A percentile compares a stretch with the other conserved stretches of the same genome.
Evolutionary conservation across 1,140 invertebrate species (phyloP).

Genomic region (Zaprionus africanus): DNA sequence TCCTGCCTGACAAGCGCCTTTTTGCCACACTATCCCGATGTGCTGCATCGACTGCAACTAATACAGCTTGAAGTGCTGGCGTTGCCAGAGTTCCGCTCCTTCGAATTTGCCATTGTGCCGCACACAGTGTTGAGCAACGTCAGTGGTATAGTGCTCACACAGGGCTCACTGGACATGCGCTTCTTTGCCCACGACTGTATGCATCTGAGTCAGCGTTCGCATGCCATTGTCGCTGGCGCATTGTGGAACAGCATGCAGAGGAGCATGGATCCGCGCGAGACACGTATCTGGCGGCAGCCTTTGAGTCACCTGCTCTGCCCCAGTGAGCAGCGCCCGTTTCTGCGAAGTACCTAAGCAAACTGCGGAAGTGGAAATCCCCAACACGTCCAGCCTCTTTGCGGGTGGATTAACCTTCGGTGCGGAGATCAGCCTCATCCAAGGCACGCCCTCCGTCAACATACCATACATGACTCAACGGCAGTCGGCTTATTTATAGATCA

Average conservation of each 20-base stretch:
- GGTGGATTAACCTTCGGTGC: conserved; percentile 20
- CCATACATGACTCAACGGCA: conserved; percentile 47
- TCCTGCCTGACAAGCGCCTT: conserved; percentile 84
- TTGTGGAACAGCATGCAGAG: conserved; percentile 78
- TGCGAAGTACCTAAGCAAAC: conserved; percentile 18
- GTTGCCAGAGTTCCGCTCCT: conserved; percentile 57
- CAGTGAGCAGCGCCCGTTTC: conserved; percentile 16
- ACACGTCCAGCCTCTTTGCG: conserved; percentile 22
- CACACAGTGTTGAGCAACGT: conserved; percentile 85
- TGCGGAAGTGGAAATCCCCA: conserved; percentile 1
- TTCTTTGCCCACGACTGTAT: conserved; percentile 89
- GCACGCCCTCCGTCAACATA: conserved; percentile 49
- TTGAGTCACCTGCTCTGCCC: conserved; percentile 11
- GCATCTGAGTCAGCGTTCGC: conserved; percentile 88
- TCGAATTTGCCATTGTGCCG: conserved; percentile 86
- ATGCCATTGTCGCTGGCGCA: conserved; percentile 85
- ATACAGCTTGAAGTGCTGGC: conserved; percentile 71
- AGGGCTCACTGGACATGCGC: conserved; percentile 85
- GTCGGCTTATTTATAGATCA: conserved; percentile 66
- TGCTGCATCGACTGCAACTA: conserved; percentile 59
- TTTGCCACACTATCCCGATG: conserved; percentile 55
- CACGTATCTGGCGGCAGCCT: background rate
- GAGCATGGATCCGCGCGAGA: background rate
- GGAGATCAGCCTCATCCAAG: conserved; percentile 21
- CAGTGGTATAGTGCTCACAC: conserved; percentile 72